Conservation (phyloP, 2,888 invertebrate species). For the Nomada flava region DNA sequence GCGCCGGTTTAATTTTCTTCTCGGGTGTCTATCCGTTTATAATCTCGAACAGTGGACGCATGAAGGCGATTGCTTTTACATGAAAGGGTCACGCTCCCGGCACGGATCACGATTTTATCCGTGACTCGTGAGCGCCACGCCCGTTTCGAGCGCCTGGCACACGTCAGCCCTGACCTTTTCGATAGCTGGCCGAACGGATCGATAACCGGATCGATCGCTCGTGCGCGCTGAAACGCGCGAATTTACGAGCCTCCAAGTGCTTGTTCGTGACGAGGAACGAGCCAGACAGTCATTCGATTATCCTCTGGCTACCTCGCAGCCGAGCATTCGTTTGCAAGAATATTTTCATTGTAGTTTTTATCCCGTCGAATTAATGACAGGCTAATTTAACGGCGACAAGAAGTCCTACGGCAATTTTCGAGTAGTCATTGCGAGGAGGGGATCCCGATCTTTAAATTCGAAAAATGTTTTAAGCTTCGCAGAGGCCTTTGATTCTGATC, state of each 20-base stretch:
- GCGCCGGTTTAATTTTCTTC: constrained; percentile 34
- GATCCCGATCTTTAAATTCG: too few relatives aligned
- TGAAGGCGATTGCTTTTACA: constrained; percentile 55
- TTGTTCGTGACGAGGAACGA: constrained; percentile 4
- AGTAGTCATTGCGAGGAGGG: too few relatives aligned
- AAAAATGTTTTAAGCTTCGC: too few relatives aligned
- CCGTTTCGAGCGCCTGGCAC: constrained; percentile 65
- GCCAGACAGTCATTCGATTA: background rate
- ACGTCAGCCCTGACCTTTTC: constrained; percentile 74
- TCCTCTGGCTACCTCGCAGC: background rate
- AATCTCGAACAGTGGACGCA: constrained; percentile 35
- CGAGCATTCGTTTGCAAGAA: too few relatives aligned
- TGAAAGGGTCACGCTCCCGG: constrained; percentile 61
- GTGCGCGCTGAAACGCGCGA: background rate
- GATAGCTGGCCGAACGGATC: constrained; percentile 50
- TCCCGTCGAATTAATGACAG: too few relatives aligned
- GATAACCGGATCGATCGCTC: constrained; percentile 33
- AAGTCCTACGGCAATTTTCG: too few relatives aligned
- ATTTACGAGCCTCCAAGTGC: background rate
- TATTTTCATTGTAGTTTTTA: too few relatives aligned
- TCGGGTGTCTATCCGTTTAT: background rate
- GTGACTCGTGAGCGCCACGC: constrained; percentile 67
- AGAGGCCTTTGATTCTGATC: too few relatives aligned
- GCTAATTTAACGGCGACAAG: too few relatives aligned
- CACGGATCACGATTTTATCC: constrained; percentile 67